These are phyloP conservation scores for Chromoteleia sp. DNA, from an alignment of 2,888 invertebrate genomes.

Conservation along the genomic window DNA sequence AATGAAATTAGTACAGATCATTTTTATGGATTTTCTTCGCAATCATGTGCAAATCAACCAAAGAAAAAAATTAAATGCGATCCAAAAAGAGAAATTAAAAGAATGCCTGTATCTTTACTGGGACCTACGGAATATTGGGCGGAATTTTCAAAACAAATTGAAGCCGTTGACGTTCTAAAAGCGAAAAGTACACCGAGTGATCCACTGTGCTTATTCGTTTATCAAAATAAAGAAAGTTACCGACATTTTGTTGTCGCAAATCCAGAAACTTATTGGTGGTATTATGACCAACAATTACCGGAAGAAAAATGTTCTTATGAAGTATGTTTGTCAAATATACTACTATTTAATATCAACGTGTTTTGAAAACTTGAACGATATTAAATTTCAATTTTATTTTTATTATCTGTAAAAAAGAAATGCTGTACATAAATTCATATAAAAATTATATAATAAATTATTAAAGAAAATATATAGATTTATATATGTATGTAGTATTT, in stretches of 20 bases:
- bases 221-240: constrained; percentile 80
- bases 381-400: too few relatives aligned
- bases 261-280: constrained; percentile 84
- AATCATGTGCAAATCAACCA: not conserved
- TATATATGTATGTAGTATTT: too few relatives aligned
- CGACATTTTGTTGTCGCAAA: constrained; percentile 84
- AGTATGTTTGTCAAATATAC: constrained; percentile 73
- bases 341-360: too few relatives aligned
- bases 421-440: too few relatives aligned
- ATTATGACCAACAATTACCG: constrained; percentile 75
- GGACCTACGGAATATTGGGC: constrained; percentile 82
- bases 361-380: too few relatives aligned
- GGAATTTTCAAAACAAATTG: constrained; percentile 83
- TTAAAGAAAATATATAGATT: too few relatives aligned
- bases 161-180: constrained; percentile 79
- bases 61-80: too few relatives aligned
- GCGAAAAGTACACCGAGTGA: constrained; percentile 73
- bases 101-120: constrained; percentile 75
- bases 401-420: too few relatives aligned
- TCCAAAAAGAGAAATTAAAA: constrained; percentile 2
- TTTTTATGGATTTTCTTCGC: not conserved
- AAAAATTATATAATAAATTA: too few relatives aligned
- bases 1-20: not conserved
- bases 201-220: constrained; percentile 83
- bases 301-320: constrained; percentile 84